A percentile compares a stretch with the other conserved stretches of the same genome.
Evolutionary conservation across 2,797 vertebrate species (phyloP).

Genomic region (Crax fasciolata): DNA sequence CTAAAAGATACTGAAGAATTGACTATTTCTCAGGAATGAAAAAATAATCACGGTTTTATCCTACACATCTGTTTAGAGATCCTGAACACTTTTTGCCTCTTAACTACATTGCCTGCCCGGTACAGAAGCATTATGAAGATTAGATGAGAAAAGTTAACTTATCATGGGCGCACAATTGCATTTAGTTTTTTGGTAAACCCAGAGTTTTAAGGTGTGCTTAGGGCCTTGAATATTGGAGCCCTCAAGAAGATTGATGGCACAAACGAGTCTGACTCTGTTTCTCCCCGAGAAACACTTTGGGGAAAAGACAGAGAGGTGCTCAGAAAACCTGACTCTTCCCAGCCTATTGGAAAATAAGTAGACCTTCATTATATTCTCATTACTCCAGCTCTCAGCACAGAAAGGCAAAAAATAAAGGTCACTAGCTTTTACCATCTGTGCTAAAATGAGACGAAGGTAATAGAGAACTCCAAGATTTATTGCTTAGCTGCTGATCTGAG

Average conservation of each 20-base stretch:
- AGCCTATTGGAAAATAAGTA: conserved; percentile 80
- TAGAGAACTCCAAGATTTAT: conserved; percentile 64
- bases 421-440: conserved; percentile 55
- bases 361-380: conserved; percentile 46
- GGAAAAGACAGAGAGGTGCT: conserved; percentile 34
- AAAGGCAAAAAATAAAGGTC: conserved; percentile 66
- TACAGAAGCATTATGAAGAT: conserved; percentile 18
- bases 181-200: conserved; percentile 14
- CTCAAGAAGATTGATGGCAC: conserved; percentile 71
- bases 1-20: not conserved
- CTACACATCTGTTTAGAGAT: conserved; percentile 26
- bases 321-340: conserved; percentile 46
- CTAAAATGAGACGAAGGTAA: conserved; percentile 66
- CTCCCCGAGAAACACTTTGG: conserved; percentile 79
- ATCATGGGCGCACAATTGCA: not conserved
- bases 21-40: not conserved
- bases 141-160: conserved; percentile 19
- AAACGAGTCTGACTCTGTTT: conserved; percentile 72
- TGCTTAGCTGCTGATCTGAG: conserved; percentile 48
- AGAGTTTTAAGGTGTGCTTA: conserved; percentile 70
- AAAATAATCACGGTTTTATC: not conserved
- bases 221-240: conserved; percentile 64
- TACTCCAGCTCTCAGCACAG: conserved; percentile 42
- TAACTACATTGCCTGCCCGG: not conserved
- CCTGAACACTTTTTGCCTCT: not conserved